Base-by-base conservation (phyloP, 2,113 vertebrate genomes). In the Isichthys henryi region DNA sequence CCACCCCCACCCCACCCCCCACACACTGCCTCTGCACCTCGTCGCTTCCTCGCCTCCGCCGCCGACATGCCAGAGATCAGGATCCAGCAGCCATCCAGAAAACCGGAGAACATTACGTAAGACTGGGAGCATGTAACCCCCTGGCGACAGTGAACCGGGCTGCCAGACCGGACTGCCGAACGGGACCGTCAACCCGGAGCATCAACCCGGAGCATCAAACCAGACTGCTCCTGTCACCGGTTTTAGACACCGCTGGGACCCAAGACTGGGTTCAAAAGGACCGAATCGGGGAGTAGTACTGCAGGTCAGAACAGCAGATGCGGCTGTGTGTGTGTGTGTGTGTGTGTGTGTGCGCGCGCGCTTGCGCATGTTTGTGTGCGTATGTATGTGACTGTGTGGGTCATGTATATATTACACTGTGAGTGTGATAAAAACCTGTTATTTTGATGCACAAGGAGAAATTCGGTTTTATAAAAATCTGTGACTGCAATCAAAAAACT, bases 1-100 rank as follows among this genome's bases (percentile, higher is more conserved):
- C 31, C 2, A 27, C n/a, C 83, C 39, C 74, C 50, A 11, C 82
- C 35, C 39, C 39, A 39, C 80, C 53, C 49, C 50, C 23, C 82
- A 52, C 53, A 15, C 46, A 39, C 43, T 43, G 52, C 88, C 43
- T 86, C 56, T 11, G 5, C 43, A 90, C 91, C 92, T 92, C 90
- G 90, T 94, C 92, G 90, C 93, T 52, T 27, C 17, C 19, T 86
- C 46, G n/a, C n/a, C 88, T 43, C 88, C 89, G 88, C 74, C 89
- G 88, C 91, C 35, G 87, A 87, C 88, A 83, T 89, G 88, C 91
- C 49, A 43, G 84, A n/a, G 39, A 74, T 86, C 87, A 88, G 43
- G 88, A 88, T 88, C 88, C 48, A 83, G 52, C 77, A 56, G 77
- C 35, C 31, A 15, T 74, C 90, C 83, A 82, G 90, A 88, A 89